Percentiles rank a stretch among this genome's conserved stretches.
Evolutionary conservation across 2,888 invertebrate genomes (phyloP).

Genomic region (Abscondita cerata): DNA sequence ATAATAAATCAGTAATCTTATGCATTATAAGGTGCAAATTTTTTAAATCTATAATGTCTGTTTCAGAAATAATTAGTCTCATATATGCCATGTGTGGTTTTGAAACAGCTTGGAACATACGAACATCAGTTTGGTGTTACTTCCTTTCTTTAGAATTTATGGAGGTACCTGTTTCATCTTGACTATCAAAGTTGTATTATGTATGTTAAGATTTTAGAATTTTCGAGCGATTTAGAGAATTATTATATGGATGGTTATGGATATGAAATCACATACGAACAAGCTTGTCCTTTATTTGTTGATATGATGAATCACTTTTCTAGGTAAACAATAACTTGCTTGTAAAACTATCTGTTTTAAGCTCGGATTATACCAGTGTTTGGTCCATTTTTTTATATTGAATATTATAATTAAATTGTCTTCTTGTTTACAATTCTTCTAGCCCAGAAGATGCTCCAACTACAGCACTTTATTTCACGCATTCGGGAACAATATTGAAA

Average conservation of each 20-base stretch:
- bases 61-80: too few species aligned
- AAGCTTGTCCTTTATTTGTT: slow-evolving; percentile 76
- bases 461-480: slow-evolving; percentile 72
- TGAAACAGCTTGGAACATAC: slow-evolving; percentile 79
- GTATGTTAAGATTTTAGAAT: slow-evolving; percentile 76
- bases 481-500: slow-evolving; percentile 83
- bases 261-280: slow-evolving; percentile 71
- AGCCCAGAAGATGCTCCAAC: slow-evolving; percentile 57
- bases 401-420: too few species aligned
- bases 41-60: too few species aligned
- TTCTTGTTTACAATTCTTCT: too few species aligned
- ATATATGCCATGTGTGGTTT: slow-evolving; percentile 78
- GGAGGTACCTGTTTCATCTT: too few species aligned
- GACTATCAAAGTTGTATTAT: too few species aligned
- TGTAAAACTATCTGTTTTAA: too few species aligned
- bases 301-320: slow-evolving; percentile 66
- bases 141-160: slow-evolving; percentile 70
- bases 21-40: too few species aligned
- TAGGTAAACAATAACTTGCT: slow-evolving; percentile 43
- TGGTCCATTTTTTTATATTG: too few species aligned
- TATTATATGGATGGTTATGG: slow-evolving; percentile 88
- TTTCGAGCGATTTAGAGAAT: slow-evolving; percentile 76
- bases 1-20: too few species aligned
- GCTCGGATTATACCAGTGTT: too few species aligned
- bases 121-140: slow-evolving; percentile 80